Evolutionary conservation across 1,140 invertebrate genomes (phyloP), one percentile per base, ranked within the genome.

Genomic region (Carposina sasakii): DNA sequence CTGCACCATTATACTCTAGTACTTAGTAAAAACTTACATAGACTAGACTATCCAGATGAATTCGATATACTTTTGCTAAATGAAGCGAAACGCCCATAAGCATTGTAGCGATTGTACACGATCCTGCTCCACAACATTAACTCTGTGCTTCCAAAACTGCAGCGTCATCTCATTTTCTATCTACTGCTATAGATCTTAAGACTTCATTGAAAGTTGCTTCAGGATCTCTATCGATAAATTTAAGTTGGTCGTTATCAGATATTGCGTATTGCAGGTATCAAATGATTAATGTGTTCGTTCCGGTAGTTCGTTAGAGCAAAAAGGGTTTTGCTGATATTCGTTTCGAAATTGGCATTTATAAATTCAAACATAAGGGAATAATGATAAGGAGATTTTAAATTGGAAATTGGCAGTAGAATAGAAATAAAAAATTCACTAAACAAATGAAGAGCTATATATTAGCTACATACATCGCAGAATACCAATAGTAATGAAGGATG

Each of bases 21-120:
- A 61, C 61, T 72, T 60, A 75, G 68, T 75, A 75, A 78, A 76
- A 78, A 78, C 65, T 58, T 33, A 62, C 57, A 61, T 48, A 39
- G 33, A 52, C 50, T 57, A 64, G 61, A 73, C 62, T 71, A 71
- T 54, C 62, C 51, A 57, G 65, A 78, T 81, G 66, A 66, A 81
- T 81, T 79, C 74, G 77, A 74, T 67, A 73, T 77, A 76, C 67
- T 68, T 77, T 73, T 77, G 74, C 75, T 81, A 81, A 81, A 81
- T 81, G 76, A 79, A 81, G 76, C 77, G 69, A 57, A 56, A 55
- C 64, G 60, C 58, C 65, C 66, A 64, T 71, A 65, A 72, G 63
- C 60, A 71, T 76, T n/a, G n/a, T n/a, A n/a, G n/a, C n/a, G n/a
- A n/a, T 74, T 73, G 67, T 69, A 55, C 67, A 64, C 49, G 39